Percentiles rank a stretch among this genome's conserved stretches.
These are phyloP conservation scores for Aradus depressus DNA, from an alignment of 2,888 invertebrate species.

Conservation along the genomic window DNA sequence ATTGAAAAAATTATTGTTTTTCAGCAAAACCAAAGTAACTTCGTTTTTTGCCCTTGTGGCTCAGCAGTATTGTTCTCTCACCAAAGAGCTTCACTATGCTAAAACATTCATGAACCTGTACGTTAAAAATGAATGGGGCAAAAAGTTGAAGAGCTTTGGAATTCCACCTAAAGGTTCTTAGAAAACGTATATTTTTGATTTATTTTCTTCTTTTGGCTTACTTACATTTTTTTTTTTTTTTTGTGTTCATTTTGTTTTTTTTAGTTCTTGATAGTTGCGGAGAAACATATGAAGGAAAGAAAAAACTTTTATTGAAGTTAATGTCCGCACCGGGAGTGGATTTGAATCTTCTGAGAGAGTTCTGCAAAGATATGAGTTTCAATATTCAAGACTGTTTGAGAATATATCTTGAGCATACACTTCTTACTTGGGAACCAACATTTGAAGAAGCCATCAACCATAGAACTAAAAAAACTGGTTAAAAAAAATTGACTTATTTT, in stretches of 20 bases:
- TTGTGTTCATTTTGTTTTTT: slow-evolving; percentile 1
- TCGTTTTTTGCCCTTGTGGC: slow-evolving; percentile 8
- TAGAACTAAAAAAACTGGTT: slow-evolving; percentile 23
- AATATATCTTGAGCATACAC: slow-evolving; percentile 36
- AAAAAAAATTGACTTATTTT: no score
- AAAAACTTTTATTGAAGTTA: slow-evolving; percentile 33
- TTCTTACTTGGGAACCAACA: slow-evolving; percentile 40
- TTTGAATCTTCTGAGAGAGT: slow-evolving; percentile 36
- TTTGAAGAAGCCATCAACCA: slow-evolving; percentile 32
- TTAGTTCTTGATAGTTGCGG: slow-evolving; percentile 33
- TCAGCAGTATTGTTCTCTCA: slow-evolving; percentile 24
- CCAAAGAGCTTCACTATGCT: slow-evolving; percentile 27
- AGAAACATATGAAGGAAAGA: slow-evolving; percentile 31
- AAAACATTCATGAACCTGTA: slow-evolving; percentile 30
- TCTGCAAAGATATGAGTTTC: slow-evolving; percentile 39
- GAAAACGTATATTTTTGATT: background rate
- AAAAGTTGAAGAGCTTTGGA: slow-evolving; percentile 34
- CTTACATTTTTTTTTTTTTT: no score
- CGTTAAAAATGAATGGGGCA: slow-evolving; percentile 33
- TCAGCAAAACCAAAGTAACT: slow-evolving; percentile 3
- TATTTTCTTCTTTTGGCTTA: no score
- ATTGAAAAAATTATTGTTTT: slow-evolving; percentile 28
- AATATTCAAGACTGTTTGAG: slow-evolving; percentile 36
- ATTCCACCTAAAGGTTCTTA: slow-evolving; percentile 34
- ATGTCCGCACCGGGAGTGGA: slow-evolving; percentile 33